Evolutionary conservation across 2,797 vertebrate genomes (phyloP).

Genomic region (Halcyon leucocephala): DNA sequence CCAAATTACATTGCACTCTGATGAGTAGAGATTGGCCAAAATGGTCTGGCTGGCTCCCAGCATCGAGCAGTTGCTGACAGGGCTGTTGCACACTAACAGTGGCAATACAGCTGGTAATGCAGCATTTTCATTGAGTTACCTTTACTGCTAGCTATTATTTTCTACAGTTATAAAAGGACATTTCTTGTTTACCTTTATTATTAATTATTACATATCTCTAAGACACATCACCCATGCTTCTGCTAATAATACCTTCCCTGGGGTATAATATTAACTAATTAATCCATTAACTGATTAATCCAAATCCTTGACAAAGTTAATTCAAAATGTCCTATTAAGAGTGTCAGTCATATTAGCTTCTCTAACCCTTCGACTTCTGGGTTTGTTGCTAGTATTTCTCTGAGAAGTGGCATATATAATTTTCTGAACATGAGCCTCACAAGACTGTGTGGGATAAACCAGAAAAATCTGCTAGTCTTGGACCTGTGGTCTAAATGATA

Average conservation of each 20-base stretch:
- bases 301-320: conserved; percentile 49
- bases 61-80: conserved; percentile 16
- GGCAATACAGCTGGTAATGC: conserved; percentile 7
- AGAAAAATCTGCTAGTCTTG: neutral
- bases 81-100: conserved; percentile 6
- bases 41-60: conserved; percentile 57
- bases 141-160: conserved; percentile 44
- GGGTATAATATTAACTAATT: neutral
- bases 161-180: neutral
- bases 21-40: conserved; percentile 40
- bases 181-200: conserved; percentile 22
- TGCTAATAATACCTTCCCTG: neutral
- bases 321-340: conserved; percentile 29
- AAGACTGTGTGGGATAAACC: neutral
- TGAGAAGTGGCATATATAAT: neutral
- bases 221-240: neutral
- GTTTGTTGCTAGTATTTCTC: neutral
- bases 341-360: conserved; percentile 40
- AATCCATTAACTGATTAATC: conserved; percentile 37
- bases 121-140: neutral
- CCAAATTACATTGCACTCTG: conserved; percentile 54
- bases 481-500: neutral
- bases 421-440: neutral
- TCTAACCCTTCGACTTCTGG: neutral
- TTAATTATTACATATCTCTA: neutral